A percentile compares a stretch with the other conserved stretches of the same genome.
Conservation (phyloP, 2,113 vertebrate genomes). For the Carlito syrichta region DNA sequence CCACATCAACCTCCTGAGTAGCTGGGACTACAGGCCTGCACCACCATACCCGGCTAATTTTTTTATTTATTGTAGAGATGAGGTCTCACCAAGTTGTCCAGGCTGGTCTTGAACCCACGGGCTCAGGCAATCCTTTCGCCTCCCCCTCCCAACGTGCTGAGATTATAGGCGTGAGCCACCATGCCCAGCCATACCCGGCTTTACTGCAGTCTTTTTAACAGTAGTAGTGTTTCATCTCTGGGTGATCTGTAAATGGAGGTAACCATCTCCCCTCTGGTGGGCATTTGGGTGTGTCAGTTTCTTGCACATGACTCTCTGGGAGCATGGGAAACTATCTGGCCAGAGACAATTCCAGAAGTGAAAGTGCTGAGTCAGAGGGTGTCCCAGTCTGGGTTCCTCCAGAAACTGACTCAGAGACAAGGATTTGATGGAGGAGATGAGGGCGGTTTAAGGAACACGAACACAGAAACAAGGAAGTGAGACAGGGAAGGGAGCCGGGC, state of each 20-base stretch:
- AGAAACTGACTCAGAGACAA: background rate
- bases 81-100: too few species aligned
- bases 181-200: too few species aligned
- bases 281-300: background rate
- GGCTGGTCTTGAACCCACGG: too few species aligned
- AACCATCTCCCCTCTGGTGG: background rate
- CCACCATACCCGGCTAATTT: too few species aligned
- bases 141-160: too few species aligned
- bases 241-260: background rate
- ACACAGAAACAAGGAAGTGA: background rate
- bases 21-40: too few species aligned
- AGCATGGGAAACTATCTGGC: background rate
- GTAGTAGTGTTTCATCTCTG: background rate
- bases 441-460: background rate
- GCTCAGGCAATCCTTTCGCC: too few species aligned
- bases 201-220: background rate
- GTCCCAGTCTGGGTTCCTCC: background rate
- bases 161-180: too few species aligned
- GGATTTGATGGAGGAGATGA: background rate
- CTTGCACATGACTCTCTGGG: background rate
- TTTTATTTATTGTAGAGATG: too few species aligned
- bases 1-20: too few species aligned
- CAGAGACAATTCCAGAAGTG: constrained; percentile 16
- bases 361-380: constrained; percentile 35
- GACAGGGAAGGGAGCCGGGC: background rate